Conservation (phyloP, 2,113 vertebrate genomes). For the Clinocottus analis region DNA sequence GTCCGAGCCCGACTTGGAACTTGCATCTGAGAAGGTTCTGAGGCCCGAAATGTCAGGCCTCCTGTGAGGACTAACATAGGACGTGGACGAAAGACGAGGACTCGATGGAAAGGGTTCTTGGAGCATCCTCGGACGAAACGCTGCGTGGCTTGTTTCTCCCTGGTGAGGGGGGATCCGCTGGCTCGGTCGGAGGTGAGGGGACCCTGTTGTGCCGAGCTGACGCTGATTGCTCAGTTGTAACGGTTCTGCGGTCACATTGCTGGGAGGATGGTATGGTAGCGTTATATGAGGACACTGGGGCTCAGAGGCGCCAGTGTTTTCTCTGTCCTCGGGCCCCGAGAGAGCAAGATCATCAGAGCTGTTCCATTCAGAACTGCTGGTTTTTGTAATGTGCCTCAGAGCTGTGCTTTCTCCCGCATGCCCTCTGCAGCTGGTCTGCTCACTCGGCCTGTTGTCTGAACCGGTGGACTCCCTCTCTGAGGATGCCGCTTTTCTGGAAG, state of each 20-base stretch:
- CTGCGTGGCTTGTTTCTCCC: slow-evolving; percentile 59
- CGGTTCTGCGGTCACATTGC: slow-evolving; percentile 60
- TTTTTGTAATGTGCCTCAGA: slow-evolving; percentile 75
- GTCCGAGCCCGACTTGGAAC: slow-evolving; percentile 79
- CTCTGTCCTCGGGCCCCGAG: slow-evolving; percentile 84
- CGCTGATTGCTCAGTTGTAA: slow-evolving; percentile 78
- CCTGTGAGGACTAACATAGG: slow-evolving; percentile 60
- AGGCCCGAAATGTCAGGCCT: slow-evolving; percentile 65
- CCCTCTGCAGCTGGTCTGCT: slow-evolving; percentile 64
- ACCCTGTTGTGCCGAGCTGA: slow-evolving; percentile 79
- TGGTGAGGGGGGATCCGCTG: slow-evolving; percentile 55
- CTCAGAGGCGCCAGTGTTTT: slow-evolving; percentile 73
- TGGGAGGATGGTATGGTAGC: slow-evolving; percentile 53
- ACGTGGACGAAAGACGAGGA: slow-evolving; percentile 58
- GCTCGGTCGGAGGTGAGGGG: slow-evolving; percentile 86
- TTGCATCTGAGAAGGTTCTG: slow-evolving; percentile 74
- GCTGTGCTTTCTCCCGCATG: slow-evolving; percentile 66
- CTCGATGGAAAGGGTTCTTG: slow-evolving; percentile 76
- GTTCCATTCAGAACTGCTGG: slow-evolving; percentile 86
- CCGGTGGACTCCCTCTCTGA: slow-evolving; percentile 70
- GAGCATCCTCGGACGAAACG: slow-evolving; percentile 79
- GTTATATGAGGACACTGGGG: slow-evolving; percentile 59
- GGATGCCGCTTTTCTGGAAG: slow-evolving; percentile 64
- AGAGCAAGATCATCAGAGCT: slow-evolving; percentile 83
- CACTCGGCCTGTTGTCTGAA: slow-evolving; percentile 65